Conservation (phyloP, 1,140 invertebrate species). For the Portunus trituberculatus region DNA sequence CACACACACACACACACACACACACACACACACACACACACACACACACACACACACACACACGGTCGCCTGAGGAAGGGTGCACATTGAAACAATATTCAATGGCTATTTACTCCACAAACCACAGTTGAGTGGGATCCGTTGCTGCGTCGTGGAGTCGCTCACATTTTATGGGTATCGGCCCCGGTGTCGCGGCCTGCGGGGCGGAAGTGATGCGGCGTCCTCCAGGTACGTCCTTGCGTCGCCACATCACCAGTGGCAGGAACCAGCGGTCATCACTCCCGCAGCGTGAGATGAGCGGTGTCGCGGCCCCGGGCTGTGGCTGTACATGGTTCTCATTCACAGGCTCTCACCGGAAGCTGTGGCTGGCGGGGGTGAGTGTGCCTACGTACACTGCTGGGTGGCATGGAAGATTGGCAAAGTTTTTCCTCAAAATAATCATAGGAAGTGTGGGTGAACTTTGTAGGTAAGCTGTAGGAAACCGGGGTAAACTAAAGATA, state of each 20-base stretch:
- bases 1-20: neutral
- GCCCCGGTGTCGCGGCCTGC: neutral
- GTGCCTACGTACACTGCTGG: neutral
- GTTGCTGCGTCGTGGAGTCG: neutral
- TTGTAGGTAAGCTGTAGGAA: no score
- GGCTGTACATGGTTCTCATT: neutral
- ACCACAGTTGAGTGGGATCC: neutral
- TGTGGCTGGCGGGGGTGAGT: neutral
- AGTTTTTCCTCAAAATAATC: neutral
- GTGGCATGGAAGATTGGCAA: neutral
- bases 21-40: neutral
- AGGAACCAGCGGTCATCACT: conserved; percentile 43
- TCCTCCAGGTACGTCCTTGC: conserved; percentile 47
- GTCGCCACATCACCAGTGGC: neutral
- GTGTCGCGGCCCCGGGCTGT: neutral
- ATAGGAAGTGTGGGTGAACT: neutral
- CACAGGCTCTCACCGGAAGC: conserved; percentile 38
- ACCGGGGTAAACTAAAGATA: no score
- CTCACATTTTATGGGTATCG: neutral
- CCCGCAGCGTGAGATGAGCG: conserved; percentile 34
- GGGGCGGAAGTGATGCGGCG: conserved; percentile 50
- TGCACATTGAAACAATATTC: neutral
- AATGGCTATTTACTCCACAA: neutral
- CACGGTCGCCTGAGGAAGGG: neutral
- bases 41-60: neutral